Conservation (phyloP, 2,113 vertebrate species). For the Phasianus colchicus region DNA sequence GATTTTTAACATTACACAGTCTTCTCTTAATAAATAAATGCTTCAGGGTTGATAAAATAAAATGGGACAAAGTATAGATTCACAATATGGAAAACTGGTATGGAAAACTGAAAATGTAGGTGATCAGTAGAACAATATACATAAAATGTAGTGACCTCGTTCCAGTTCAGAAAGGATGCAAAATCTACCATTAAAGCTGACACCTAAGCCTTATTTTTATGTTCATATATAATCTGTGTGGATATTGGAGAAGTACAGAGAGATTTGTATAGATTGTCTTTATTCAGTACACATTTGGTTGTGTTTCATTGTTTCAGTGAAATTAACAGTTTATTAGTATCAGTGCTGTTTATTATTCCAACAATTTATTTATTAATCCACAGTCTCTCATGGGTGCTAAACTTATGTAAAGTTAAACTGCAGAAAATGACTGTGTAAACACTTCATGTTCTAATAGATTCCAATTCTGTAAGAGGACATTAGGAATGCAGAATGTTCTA, state of each 20-base stretch:
- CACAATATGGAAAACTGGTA: not conserved
- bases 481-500: not conserved
- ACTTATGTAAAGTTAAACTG: not conserved
- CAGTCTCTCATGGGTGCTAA: not conserved
- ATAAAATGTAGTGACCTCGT: not conserved
- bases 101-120: not conserved
- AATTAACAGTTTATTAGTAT: not conserved
- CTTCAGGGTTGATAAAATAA: not conserved
- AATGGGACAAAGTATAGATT: not conserved
- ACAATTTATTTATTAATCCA: not conserved
- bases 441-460: not conserved
- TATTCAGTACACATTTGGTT: not conserved
- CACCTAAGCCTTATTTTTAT: not conserved
- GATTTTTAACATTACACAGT: not conserved
- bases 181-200: not conserved
- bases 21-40: not conserved
- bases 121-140: not conserved
- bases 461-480: fast-evolving
- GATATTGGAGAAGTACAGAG: not conserved
- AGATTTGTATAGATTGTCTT: not conserved
- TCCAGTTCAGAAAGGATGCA: not conserved
- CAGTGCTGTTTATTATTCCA: not conserved
- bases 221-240: not conserved
- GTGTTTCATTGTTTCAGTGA: not conserved
- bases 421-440: not conserved